phyloP scores from a whole-genome alignment of 2,888 invertebrate species.

The Tethea ocularis region DNA sequence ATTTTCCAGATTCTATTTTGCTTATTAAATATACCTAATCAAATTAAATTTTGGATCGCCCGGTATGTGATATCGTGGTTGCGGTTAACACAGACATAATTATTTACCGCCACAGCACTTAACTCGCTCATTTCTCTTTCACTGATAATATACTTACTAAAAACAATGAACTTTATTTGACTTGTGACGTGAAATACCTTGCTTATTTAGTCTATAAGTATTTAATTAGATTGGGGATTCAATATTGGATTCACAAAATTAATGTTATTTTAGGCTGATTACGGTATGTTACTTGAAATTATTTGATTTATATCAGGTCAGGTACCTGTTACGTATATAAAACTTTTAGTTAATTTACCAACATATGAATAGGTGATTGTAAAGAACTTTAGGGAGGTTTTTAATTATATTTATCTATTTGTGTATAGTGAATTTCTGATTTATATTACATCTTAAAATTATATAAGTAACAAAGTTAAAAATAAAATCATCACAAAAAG shows the following conservation, averaged over 20 bases:
- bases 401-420: too few species aligned
- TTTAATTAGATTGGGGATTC: conserved; percentile 37
- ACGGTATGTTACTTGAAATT: conserved; percentile 13
- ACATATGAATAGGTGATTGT: too few species aligned
- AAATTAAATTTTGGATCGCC: conserved; percentile 43
- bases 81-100: conserved; percentile 46
- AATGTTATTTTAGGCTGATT: conserved; percentile 32
- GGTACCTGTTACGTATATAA: neutral
- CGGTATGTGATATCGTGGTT: conserved; percentile 24
- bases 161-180: conserved; percentile 35
- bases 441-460: too few species aligned
- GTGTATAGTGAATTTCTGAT: too few species aligned
- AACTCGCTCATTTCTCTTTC: conserved; percentile 7
- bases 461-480: too few species aligned
- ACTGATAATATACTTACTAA: conserved; percentile 19
- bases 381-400: too few species aligned
- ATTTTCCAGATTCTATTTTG: conserved; percentile 13
- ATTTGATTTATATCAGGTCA: neutral
- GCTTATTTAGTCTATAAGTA: conserved; percentile 34
- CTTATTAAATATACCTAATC: conserved; percentile 33
- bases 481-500: neutral
- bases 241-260: conserved; percentile 15
- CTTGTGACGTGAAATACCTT: conserved; percentile 34
- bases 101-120: conserved; percentile 30
- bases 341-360: too few species aligned